Conservation (phyloP, 1,140 invertebrate genomes). For the Drosophila dunni region DNA sequence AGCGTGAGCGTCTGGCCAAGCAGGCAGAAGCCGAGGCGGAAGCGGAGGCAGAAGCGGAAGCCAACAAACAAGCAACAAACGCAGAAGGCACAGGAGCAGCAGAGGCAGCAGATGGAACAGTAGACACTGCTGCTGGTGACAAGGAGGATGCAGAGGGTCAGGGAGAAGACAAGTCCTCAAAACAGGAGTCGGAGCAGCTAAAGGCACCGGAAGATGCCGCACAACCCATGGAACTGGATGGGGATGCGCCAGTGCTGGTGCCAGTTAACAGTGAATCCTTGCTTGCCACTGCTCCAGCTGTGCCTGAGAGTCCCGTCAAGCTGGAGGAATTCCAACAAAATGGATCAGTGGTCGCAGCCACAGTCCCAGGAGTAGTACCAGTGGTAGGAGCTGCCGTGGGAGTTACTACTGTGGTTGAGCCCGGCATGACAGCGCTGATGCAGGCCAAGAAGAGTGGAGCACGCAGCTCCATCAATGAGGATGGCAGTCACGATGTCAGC, state of each 20-base stretch:
- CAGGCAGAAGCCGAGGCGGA: slow-evolving; percentile 53
- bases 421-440: slow-evolving; percentile 55
- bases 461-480: slow-evolving; percentile 72
- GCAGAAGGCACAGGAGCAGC: slow-evolving; percentile 18
- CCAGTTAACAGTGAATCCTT: background rate
- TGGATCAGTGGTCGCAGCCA: slow-evolving; percentile 19
- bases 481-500: slow-evolving; percentile 71
- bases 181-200: slow-evolving; percentile 28
- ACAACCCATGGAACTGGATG: slow-evolving; percentile 64
- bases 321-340: slow-evolving; percentile 71
- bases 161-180: slow-evolving; percentile 18
- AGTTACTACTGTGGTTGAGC: background rate
- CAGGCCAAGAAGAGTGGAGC: slow-evolving; percentile 75
- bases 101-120: background rate
- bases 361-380: background rate
- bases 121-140: background rate
- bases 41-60: slow-evolving; percentile 53
- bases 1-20: slow-evolving; percentile 61
- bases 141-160: slow-evolving; percentile 33
- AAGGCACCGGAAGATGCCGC: background rate
- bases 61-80: slow-evolving; percentile 34
- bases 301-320: slow-evolving; percentile 48
- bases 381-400: background rate
- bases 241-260: slow-evolving; percentile 17
- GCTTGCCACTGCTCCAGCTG: background rate